Evolutionary conservation across 2,888 invertebrate genomes (phyloP).

Genomic region (Philereme vetulata): DNA sequence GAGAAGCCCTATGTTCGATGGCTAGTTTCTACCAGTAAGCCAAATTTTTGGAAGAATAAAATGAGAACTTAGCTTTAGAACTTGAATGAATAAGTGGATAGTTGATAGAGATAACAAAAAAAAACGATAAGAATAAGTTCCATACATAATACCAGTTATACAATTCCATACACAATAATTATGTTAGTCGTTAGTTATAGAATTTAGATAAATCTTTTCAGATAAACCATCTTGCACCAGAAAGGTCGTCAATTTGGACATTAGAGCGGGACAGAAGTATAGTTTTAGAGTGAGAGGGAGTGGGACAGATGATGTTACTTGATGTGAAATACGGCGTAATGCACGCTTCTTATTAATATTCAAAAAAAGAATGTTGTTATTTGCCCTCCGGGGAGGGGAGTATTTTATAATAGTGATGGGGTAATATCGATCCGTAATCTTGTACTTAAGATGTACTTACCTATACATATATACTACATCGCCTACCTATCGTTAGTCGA

Average conservation of each 20-base stretch:
- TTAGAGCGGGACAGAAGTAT: slow-evolving; percentile 52
- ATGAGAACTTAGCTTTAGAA: too few relatives aligned
- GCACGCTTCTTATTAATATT: slow-evolving; percentile 81
- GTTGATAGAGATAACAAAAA: slow-evolving; percentile 33
- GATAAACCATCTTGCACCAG: slow-evolving; percentile 53
- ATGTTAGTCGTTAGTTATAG: slow-evolving; percentile 30
- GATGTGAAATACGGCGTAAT: slow-evolving; percentile 80
- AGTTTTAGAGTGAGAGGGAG: slow-evolving; percentile 41
- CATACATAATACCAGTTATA: slow-evolving; percentile 31
- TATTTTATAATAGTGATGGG: slow-evolving; percentile 60
- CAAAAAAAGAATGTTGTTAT: slow-evolving; percentile 80
- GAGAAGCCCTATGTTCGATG: too few relatives aligned
- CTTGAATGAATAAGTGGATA: slow-evolving; percentile 6
- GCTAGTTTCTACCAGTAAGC: too few relatives aligned
- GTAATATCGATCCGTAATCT: slow-evolving; percentile 1
- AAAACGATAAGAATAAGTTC: slow-evolving; percentile 21
- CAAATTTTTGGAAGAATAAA: too few relatives aligned
- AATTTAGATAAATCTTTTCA: slow-evolving; percentile 51
- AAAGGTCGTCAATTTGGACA: slow-evolving; percentile 54
- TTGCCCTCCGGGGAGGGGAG: slow-evolving; percentile 69
- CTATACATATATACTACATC: too few relatives aligned
- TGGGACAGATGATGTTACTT: slow-evolving; percentile 64
- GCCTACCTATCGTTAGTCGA: too few relatives aligned
- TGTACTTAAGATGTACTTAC: too few relatives aligned
- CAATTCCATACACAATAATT: slow-evolving; percentile 28